Conservation (phyloP, 1,140 invertebrate species). For the Pseudobourletiella spinata region DNA sequence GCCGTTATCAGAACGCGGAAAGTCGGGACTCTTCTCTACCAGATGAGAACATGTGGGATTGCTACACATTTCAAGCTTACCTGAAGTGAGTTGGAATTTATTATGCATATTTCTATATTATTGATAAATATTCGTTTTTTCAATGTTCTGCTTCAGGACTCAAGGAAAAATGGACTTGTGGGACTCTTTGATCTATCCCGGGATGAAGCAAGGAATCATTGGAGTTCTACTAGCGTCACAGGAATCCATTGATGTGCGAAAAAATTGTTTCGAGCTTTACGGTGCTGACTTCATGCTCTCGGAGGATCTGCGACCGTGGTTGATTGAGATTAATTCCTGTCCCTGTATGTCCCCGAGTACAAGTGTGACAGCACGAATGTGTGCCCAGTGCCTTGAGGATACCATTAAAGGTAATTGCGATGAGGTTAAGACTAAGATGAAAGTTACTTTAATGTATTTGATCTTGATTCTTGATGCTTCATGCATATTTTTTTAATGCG, state of each 20-base stretch:
- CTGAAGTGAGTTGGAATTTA: no score
- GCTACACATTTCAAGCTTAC: conserved; percentile 63
- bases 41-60: conserved; percentile 76
- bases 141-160: not conserved
- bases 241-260: conserved; percentile 64
- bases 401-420: conserved; percentile 89
- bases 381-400: conserved; percentile 79
- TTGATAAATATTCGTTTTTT: no score
- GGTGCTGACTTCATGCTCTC: conserved; percentile 87
- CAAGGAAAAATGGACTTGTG: not conserved
- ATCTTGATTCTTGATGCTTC: conserved; percentile 1
- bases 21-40: conserved; percentile 59
- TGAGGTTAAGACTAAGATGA: conserved; percentile 8
- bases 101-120: conserved; percentile 57
- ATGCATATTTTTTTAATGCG: no score
- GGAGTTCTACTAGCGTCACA: conserved; percentile 78
- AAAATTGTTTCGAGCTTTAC: conserved; percentile 84
- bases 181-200: conserved; percentile 59
- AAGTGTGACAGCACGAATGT: conserved; percentile 74
- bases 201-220: conserved; percentile 78
- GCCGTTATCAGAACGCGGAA: conserved; percentile 71
- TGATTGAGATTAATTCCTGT: conserved; percentile 90
- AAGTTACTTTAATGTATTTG: conserved; percentile 19
- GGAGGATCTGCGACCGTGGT: conserved; percentile 79
- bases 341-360: conserved; percentile 82